Evolutionary conservation across 2,113 vertebrate genomes (phyloP).

Genomic region (Clinocottus analis): DNA sequence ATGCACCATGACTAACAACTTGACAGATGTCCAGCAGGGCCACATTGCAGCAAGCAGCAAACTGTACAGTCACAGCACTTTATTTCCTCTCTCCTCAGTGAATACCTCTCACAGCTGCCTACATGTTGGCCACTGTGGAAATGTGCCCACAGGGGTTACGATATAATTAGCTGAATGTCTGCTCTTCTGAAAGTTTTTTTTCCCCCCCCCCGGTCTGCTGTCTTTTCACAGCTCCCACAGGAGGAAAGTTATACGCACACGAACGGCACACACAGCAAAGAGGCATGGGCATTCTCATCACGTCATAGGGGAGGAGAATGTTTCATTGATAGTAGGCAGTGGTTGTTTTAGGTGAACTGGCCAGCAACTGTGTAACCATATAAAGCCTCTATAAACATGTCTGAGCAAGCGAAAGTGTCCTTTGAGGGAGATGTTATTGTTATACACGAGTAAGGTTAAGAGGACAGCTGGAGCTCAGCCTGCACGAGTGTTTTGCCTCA

Average conservation of each 20-base stretch:
- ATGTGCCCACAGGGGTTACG: slow-evolving; percentile 25
- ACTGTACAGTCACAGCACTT: slow-evolving; percentile 18
- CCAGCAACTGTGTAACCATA: slow-evolving; percentile 72
- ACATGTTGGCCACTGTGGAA: slow-evolving; percentile 35
- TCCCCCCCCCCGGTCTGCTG: background rate
- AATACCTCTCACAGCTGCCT: slow-evolving; percentile 51
- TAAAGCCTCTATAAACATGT: slow-evolving; percentile 71
- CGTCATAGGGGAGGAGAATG: slow-evolving; percentile 4
- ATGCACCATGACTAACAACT: slow-evolving; percentile 9
- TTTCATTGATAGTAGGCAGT: slow-evolving; percentile 61
- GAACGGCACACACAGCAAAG: slow-evolving; percentile 2
- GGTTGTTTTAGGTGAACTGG: slow-evolving; percentile 2
- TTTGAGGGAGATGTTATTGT: slow-evolving; percentile 78
- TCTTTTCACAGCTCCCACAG: slow-evolving; percentile 11
- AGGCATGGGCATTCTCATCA: slow-evolving; percentile 3
- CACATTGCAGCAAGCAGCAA: slow-evolving; percentile 2
- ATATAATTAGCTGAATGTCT: slow-evolving; percentile 35
- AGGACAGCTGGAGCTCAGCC: slow-evolving; percentile 30
- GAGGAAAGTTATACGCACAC: slow-evolving; percentile 15
- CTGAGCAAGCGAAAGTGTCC: slow-evolving; percentile 51
- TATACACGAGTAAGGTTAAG: slow-evolving; percentile 36
- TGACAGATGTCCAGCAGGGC: slow-evolving; percentile 15
- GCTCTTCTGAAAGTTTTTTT: slow-evolving; percentile 27
- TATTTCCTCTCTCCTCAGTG: background rate
- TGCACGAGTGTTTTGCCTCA: slow-evolving; percentile 4